These are phyloP conservation scores for Synanthedon formicaeformis DNA, from an alignment of 2,888 invertebrate genomes.

Conservation along the genomic window DNA sequence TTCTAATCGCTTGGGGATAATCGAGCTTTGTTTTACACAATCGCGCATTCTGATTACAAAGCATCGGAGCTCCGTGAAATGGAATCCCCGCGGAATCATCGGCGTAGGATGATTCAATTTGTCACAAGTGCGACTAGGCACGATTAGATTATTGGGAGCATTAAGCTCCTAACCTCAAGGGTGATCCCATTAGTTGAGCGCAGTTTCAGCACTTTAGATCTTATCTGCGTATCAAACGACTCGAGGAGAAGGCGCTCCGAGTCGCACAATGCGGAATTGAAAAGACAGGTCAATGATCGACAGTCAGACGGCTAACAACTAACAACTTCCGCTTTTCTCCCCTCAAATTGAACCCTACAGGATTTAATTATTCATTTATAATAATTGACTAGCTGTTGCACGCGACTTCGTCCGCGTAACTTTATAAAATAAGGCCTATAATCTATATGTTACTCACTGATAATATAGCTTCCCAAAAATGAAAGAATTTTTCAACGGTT, in stretches of 20 bases:
- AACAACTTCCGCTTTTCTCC: conserved; percentile 2
- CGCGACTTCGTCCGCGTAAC: no score
- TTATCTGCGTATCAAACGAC: conserved; percentile 14
- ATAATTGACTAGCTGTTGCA: no score
- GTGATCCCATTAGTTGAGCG: conserved; percentile 15
- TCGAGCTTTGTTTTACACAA: neutral
- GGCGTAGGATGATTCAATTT: conserved; percentile 1
- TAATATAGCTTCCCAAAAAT: no score
- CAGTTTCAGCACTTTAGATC: conserved; percentile 15
- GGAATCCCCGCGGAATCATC: neutral
- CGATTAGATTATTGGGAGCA: conserved; percentile 19
- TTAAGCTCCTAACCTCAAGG: conserved; percentile 12
- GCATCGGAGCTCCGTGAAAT: neutral
- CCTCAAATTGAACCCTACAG: no score
- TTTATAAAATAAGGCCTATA: no score
- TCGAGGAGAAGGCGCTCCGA: conserved; percentile 8
- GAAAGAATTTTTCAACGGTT: no score
- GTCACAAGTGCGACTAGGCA: conserved; percentile 11
- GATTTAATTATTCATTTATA: conserved; percentile 4
- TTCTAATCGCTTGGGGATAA: neutral
- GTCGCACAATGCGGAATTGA: conserved; percentile 28
- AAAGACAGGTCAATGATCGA: conserved; percentile 30
- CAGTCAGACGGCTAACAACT: conserved; percentile 16
- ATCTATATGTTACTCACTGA: no score
- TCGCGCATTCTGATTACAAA: neutral